phyloP scores from a whole-genome alignment of 2,888 invertebrate genomes.

The Ennomos erosarius region DNA sequence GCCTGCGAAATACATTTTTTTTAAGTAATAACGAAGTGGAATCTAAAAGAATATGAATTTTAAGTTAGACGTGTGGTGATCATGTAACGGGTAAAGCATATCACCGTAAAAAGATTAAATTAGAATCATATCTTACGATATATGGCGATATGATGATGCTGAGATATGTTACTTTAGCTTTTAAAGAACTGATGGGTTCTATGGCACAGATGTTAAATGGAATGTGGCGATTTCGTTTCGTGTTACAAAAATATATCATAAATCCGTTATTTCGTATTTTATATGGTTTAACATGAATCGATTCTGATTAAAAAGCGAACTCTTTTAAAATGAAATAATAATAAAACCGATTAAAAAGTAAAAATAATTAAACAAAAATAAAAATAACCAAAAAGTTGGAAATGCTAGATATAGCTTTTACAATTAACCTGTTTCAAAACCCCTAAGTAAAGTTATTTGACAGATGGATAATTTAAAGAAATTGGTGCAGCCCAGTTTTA shows the following conservation, averaged over 20 bases:
- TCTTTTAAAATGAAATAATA: neutral
- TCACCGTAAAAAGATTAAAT: no score
- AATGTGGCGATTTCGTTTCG: conserved; percentile 21
- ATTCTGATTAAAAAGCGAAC: conserved; percentile 12
- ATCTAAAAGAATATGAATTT: no score
- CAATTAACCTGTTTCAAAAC: neutral
- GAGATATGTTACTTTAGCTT: neutral
- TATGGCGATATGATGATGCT: no score
- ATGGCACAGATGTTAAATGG: conserved; percentile 26
- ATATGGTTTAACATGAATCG: conserved; percentile 17
- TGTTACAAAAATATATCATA: conserved; percentile 24
- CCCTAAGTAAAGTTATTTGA: neutral
- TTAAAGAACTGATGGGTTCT: neutral
- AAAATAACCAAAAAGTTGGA: conserved; percentile 2
- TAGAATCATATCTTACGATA: no score
- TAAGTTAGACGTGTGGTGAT: no score
- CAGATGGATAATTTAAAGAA: neutral
- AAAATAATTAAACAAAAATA: conserved; percentile 4
- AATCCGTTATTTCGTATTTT: conserved; percentile 27
- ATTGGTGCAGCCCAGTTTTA: neutral
- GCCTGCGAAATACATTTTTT: no score
- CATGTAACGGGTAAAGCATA: no score
- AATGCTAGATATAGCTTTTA: conserved; percentile 1
- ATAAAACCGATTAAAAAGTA: conserved; percentile 10
- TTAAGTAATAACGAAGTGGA: no score